These are phyloP conservation scores for Ganaspis sp. DNA, from an alignment of 1,140 invertebrate species.

Conservation along the genomic window DNA sequence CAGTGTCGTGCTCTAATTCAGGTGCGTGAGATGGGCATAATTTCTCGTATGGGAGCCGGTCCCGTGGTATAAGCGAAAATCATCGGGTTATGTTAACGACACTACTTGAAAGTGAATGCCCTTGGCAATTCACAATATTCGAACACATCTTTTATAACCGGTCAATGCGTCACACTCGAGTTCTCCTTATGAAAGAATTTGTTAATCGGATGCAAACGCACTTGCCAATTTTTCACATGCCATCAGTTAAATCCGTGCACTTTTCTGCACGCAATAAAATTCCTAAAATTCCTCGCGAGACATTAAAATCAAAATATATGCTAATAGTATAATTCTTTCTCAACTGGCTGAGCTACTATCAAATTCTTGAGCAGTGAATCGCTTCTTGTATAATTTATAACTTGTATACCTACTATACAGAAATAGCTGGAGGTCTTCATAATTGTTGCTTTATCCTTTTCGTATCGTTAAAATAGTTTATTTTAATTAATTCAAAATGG, in stretches of 20 bases:
- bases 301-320: neutral
- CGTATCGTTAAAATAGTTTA: neutral
- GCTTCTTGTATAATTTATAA: neutral
- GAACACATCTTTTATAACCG: slow-evolving; percentile 17
- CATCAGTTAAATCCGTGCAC: neutral
- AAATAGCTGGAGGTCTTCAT: slow-evolving; percentile 37
- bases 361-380: neutral
- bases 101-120: slow-evolving; percentile 18
- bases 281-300: neutral
- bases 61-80: slow-evolving; percentile 21
- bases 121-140: slow-evolving; percentile 27
- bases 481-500: neutral
- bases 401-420: slow-evolving; percentile 21
- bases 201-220: slow-evolving; percentile 15
- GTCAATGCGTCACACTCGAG: slow-evolving; percentile 21
- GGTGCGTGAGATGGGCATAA: slow-evolving; percentile 26
- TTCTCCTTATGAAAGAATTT: slow-evolving; percentile 24
- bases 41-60: slow-evolving; percentile 26
- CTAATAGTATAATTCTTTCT: neutral
- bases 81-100: slow-evolving; percentile 9
- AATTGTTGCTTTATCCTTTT: neutral
- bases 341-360: neutral
- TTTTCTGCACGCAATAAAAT: slow-evolving; percentile 20
- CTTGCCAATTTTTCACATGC: neutral
- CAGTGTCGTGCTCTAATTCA: slow-evolving; percentile 28